Evolutionary conservation across 1,140 invertebrate genomes (phyloP).

Genomic region (Drosophila nebulosa): DNA sequence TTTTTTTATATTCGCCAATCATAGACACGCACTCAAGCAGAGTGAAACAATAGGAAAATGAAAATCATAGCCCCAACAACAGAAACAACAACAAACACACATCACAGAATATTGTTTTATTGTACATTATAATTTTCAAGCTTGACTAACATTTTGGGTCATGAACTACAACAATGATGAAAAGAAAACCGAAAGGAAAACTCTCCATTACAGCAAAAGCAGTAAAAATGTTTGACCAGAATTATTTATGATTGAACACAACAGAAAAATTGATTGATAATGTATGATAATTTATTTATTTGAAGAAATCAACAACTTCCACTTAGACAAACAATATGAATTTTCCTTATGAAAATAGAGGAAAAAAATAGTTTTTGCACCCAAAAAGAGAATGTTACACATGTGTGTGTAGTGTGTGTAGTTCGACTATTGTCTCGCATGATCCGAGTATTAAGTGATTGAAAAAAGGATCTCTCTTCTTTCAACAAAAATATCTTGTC

Average conservation of each 20-base stretch:
- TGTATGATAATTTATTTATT: neutral
- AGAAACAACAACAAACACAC: slow-evolving; percentile 10
- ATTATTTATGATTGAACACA: slow-evolving; percentile 2
- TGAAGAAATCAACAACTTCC: neutral
- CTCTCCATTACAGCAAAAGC: neutral
- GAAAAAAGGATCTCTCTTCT: no score
- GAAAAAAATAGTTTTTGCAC: neutral
- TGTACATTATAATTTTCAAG: slow-evolving; percentile 50
- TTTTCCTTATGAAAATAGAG: neutral
- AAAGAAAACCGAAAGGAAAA: neutral
- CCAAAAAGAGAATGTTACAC: no score
- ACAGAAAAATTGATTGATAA: neutral
- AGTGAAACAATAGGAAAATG: slow-evolving; percentile 26
- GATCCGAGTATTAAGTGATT: no score
- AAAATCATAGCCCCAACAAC: slow-evolving; percentile 34
- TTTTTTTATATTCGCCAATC: slow-evolving; percentile 5
- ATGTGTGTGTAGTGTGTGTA: no score
- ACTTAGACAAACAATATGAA: neutral
- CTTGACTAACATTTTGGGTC: slow-evolving; percentile 60
- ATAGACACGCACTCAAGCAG: slow-evolving; percentile 31
- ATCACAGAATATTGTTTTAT: neutral
- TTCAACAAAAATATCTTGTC: no score
- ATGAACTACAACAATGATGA: slow-evolving; percentile 33
- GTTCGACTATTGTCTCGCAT: no score
- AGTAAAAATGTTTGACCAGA: slow-evolving; percentile 22